phyloP scores from a whole-genome alignment of 2,888 invertebrate species.

The Eustalomyia histrio region DNA sequence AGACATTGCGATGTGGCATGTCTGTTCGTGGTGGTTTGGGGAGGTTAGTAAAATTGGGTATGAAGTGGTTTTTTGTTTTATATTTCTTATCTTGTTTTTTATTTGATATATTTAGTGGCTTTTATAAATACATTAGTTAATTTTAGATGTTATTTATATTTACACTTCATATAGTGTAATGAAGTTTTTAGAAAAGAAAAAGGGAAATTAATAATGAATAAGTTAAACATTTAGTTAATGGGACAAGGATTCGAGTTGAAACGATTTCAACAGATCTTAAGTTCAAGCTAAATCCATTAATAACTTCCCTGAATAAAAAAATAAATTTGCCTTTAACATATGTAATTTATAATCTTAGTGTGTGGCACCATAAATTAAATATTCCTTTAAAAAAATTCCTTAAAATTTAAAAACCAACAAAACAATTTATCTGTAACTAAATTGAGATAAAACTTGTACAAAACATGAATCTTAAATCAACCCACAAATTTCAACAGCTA shows the following conservation, averaged over 20 bases:
- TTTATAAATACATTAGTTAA: constrained; percentile 25
- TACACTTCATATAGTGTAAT: constrained; percentile 12
- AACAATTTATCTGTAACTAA: no score
- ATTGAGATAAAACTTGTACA: background rate
- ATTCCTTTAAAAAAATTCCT: no score
- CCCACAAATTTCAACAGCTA: background rate
- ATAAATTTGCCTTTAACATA: no score
- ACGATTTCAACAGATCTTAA: no score
- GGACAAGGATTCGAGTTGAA: no score
- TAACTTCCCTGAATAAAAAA: no score
- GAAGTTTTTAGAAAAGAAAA: background rate
- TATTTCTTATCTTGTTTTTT: constrained; percentile 44
- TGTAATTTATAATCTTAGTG: background rate
- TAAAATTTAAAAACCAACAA: no score
- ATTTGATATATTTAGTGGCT: constrained; percentile 33
- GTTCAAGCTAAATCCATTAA: no score
- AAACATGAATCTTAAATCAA: background rate
- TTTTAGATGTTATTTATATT: constrained; percentile 11
- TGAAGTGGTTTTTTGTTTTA: constrained; percentile 10
- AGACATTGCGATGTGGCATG: constrained; percentile 10
- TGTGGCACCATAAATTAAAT: constrained; percentile 9
- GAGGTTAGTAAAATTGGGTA: constrained; percentile 15
- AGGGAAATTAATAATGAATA: background rate
- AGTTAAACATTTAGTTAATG: no score
- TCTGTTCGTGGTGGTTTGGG: background rate